These are phyloP conservation scores for Hormiphora californensis DNA, from an alignment of 37 sponge, comb jelly and placozoan species.

Conservation along the genomic window DNA sequence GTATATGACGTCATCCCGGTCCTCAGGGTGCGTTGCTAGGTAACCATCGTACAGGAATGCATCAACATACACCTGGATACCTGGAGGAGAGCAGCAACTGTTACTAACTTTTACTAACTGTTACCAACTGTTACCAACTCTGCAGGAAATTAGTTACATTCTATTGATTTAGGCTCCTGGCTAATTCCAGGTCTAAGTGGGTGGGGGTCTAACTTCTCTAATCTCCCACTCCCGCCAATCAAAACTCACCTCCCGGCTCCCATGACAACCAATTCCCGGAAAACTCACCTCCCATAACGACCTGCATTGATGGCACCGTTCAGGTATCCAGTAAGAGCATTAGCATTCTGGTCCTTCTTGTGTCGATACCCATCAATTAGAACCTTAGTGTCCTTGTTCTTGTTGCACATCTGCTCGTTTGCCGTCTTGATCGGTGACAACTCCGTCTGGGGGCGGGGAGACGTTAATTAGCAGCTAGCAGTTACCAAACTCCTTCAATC, in stretches of 20 bases:
- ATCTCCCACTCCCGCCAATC: no score
- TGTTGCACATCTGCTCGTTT: slow-evolving; percentile 15
- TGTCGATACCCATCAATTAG: slow-evolving; percentile 1
- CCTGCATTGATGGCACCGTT: slow-evolving; percentile 28
- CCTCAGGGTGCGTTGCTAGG: neutral
- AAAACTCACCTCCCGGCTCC: no score
- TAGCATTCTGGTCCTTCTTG: neutral
- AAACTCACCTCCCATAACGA: no score
- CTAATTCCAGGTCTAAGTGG: no score
- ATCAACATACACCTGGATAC: slow-evolving; percentile 39
- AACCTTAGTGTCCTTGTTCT: neutral
- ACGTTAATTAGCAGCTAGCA: neutral
- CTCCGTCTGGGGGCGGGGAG: slow-evolving; percentile 49
- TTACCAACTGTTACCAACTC: no score
- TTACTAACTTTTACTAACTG: no score
- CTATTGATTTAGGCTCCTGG: no score
- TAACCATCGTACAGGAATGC: slow-evolving; percentile 20
- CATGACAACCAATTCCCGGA: no score
- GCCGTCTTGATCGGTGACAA: slow-evolving; percentile 50
- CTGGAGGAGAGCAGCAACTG: no score
- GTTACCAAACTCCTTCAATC: neutral
- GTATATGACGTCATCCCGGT: neutral
- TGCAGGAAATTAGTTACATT: no score
- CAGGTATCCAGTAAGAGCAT: neutral
- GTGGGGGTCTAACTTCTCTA: no score